A percentile compares a stretch with the other conserved stretches of the same genome.
phyloP scores from a whole-genome alignment of 2,888 invertebrate species.

The Calameuta filiformis region DNA sequence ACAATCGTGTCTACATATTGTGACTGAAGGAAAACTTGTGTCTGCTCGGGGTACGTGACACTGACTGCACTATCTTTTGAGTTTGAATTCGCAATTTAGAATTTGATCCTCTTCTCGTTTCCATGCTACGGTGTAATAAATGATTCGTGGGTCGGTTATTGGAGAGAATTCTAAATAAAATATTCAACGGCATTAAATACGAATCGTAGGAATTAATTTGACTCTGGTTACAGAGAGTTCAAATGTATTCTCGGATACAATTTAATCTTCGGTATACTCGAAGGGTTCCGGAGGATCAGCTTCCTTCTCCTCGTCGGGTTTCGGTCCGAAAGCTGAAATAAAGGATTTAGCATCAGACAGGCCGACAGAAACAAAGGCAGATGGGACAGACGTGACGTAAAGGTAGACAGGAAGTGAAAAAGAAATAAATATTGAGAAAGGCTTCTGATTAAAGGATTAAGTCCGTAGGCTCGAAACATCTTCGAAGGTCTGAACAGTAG shows the following conservation, averaged over 20 bases:
- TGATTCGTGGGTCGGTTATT: too few relatives aligned
- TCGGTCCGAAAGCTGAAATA: conserved; percentile 81
- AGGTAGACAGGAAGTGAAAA: neutral
- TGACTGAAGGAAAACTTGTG: neutral
- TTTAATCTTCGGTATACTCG: conserved; percentile 89
- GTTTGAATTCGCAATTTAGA: neutral
- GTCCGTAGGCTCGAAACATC: neutral
- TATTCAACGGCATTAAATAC: neutral
- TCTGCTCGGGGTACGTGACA: neutral
- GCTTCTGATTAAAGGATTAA: neutral
- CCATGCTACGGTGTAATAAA: too few relatives aligned
- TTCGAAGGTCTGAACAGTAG: neutral
- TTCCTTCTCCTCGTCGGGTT: conserved; percentile 94
- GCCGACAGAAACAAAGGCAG: neutral
- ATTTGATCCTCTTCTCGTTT: neutral
- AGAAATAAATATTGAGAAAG: neutral
- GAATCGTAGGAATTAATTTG: neutral
- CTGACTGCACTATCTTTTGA: neutral
- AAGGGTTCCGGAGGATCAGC: conserved; percentile 98
- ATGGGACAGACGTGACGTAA: neutral
- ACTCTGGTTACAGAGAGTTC: neutral
- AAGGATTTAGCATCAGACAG: conserved; percentile 13
- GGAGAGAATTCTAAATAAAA: neutral
- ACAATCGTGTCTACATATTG: neutral
- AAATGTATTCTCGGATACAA: conserved; percentile 3